Conservation (phyloP, 2,888 invertebrate genomes). For the Pheosia tremula region DNA sequence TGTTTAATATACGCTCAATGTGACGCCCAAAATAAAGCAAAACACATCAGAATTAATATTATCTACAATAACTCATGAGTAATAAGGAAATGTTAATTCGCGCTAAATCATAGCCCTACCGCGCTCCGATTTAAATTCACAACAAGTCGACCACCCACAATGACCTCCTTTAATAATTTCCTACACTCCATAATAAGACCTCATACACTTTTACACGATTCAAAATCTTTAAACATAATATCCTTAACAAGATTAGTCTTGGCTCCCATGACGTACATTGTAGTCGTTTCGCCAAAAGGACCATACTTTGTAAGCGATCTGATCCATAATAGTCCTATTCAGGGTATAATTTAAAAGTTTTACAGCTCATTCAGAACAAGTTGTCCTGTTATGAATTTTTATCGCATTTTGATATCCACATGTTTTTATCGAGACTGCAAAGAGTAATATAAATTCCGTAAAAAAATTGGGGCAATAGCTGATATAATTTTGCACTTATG, state of each 20-base stretch:
- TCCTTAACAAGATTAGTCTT: constrained; percentile 31
- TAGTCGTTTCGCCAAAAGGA: no score
- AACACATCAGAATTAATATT: no score
- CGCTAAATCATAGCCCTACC: neutral
- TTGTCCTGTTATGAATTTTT: constrained; percentile 45
- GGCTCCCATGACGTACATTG: no score
- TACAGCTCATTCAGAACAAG: constrained; percentile 23
- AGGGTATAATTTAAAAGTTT: constrained; percentile 31
- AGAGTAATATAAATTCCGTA: neutral
- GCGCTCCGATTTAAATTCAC: neutral
- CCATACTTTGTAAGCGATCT: no score
- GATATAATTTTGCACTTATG: neutral
- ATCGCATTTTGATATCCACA: constrained; percentile 30
- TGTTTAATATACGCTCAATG: no score
- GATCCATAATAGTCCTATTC: constrained; percentile 25
- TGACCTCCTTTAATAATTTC: neutral
- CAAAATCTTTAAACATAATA: constrained; percentile 17
- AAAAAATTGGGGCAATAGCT: neutral
- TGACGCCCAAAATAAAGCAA: no score
- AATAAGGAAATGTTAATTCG: no score
- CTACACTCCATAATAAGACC: constrained; percentile 2
- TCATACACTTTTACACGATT: constrained; percentile 26
- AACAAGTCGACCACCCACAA: constrained; percentile 17
- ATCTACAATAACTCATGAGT: no score
- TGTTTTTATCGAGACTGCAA: constrained; percentile 13